Base-by-base conservation (phyloP, 2,888 invertebrate species). In the Xylocampa areola region DNA sequence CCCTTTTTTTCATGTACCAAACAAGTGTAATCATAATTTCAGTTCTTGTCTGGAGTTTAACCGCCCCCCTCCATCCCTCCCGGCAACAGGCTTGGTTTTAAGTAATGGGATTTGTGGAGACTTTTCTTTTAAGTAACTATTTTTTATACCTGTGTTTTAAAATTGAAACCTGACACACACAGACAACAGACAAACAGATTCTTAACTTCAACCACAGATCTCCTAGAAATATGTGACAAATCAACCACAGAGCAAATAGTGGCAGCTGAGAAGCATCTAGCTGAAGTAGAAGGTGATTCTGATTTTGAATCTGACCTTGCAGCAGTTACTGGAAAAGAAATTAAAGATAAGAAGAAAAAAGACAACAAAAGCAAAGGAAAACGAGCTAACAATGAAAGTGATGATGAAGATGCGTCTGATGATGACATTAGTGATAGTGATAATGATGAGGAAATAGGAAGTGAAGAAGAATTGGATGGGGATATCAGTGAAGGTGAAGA, bases 181-280 rank as follows among this genome's bases (percentile, higher is more conserved):
- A 35, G 2, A 10, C 27, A 27, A 40, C 16, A 0, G 8, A 13
- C 14, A 17, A 19, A 44, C 40, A 14, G 13, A 43, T 25, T 58
- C 70, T 79, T 64, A 76, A 72, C 48, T 25, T 17, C 2, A 10
- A 4, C 10, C 6, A n/a, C 85, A 95, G 96, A 96, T 94, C 89
- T 96, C 75, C 90, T 97, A 75, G 97, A 97, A 89, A 95, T 97
- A 52, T 97, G 97, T 85, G 96, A 97, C 76, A 92, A 94, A 57
- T 94, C 96, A 48, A 96, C 95, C 58, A 94, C 96, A 73, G 94
- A 95, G 80, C 92, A 94, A 69, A 94, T 95, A 37, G 94, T 95
- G 1, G 94, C 95, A 51, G 94, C 95, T 10, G 95, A 96, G 77
- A 95, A 95, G 74, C 95, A 96, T 80, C 83, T 96, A 23, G 91